Percentiles rank a stretch among this genome's conserved stretches.
Evolutionary conservation across 2,888 invertebrate genomes (phyloP).

Genomic region (Scaptomyza parva): DNA sequence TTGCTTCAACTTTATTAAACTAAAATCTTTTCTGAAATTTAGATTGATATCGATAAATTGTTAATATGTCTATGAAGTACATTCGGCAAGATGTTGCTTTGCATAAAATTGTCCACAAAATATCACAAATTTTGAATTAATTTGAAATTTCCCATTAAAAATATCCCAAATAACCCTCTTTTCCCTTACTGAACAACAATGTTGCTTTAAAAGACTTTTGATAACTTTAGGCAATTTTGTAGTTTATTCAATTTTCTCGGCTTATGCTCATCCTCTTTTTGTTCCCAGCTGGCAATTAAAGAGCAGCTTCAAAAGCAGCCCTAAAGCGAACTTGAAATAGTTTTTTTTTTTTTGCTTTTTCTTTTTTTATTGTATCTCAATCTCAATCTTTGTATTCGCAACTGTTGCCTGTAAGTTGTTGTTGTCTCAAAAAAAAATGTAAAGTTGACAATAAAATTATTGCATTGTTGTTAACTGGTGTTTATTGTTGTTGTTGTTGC

Average conservation of each 20-base stretch:
- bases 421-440: slow-evolving; percentile 54
- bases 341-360: background rate
- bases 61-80: no score
- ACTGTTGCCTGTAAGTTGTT: slow-evolving; percentile 18
- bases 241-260: background rate
- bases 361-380: slow-evolving; percentile 11
- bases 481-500: slow-evolving; percentile 33
- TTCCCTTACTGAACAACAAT: no score
- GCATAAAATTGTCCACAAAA: no score
- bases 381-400: slow-evolving; percentile 21
- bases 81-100: no score
- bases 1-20: no score
- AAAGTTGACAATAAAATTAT: slow-evolving; percentile 74
- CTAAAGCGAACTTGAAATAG: slow-evolving; percentile 14
- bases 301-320: slow-evolving; percentile 40
- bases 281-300: slow-evolving; percentile 34
- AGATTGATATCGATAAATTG: no score
- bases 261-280: slow-evolving; percentile 25
- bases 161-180: background rate
- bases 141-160: background rate
- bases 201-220: background rate
- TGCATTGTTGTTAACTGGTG: slow-evolving; percentile 57
- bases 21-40: no score
- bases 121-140: no score
- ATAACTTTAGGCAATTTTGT: background rate